Conservation (phyloP, 2,888 invertebrate species). For the Raillietiella orientalis region DNA sequence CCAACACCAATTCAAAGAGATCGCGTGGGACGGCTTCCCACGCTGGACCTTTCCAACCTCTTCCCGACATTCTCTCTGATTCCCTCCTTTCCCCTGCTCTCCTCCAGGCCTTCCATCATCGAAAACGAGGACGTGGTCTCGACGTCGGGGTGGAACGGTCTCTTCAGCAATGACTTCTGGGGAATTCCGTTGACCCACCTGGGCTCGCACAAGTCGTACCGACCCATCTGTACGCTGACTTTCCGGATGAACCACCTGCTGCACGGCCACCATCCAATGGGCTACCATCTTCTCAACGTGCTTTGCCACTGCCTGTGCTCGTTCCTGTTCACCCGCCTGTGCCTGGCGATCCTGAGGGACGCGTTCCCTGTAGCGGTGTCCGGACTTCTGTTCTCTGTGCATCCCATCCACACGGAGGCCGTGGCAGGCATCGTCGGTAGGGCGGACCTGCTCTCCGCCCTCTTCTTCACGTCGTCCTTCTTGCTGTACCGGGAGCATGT, state of each 20-base stretch:
- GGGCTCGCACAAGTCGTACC: constrained; percentile 86
- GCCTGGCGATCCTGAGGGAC: constrained; percentile 14
- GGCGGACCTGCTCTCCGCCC: constrained; percentile 69
- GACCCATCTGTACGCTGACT: constrained; percentile 62
- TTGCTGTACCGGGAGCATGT: constrained; percentile 51
- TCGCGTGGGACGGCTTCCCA: no score
- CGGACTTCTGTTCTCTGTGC: constrained; percentile 63
- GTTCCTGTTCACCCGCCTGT: constrained; percentile 40
- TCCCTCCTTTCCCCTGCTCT: constrained; percentile 9
- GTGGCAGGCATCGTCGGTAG: constrained; percentile 84
- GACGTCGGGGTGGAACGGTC: constrained; percentile 40
- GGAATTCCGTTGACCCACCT: constrained; percentile 70
- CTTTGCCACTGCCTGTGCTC: constrained; percentile 56
- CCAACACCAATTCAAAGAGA: no score
- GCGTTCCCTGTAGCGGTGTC: constrained; percentile 19
- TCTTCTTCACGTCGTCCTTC: constrained; percentile 60
- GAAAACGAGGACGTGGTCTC: constrained; percentile 73
- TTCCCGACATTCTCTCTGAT: constrained; percentile 1
- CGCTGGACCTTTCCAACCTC: no score
- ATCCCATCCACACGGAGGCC: constrained; percentile 88
- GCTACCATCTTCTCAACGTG: constrained; percentile 29
- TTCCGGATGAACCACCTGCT: constrained; percentile 26
- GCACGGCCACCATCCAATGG: constrained; percentile 7
- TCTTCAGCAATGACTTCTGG: constrained; percentile 88
- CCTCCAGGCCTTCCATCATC: constrained; percentile 68